Conservation (phyloP, 2,113 vertebrate genomes). For the Columba janthina region DNA sequence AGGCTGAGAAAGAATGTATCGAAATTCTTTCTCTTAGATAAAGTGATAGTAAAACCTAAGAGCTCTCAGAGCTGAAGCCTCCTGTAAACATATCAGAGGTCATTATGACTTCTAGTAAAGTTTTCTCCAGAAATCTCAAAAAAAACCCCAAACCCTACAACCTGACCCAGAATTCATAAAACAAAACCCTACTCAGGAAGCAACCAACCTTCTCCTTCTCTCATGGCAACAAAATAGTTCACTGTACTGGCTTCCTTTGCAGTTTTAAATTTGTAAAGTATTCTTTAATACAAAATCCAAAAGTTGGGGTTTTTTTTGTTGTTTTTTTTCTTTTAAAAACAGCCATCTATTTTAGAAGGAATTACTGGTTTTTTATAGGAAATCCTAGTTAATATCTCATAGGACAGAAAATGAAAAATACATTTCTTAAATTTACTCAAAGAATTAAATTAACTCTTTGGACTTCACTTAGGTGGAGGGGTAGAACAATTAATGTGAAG, state of each 20-base stretch:
- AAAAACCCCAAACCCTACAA: not conserved
- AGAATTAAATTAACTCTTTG: not conserved
- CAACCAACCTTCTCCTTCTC: not conserved
- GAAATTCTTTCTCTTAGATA: not conserved
- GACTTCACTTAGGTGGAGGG: not conserved
- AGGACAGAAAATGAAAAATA: not conserved
- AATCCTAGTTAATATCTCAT: not conserved
- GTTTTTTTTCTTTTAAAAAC: not conserved
- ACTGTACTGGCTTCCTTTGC: not conserved
- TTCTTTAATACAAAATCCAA: not conserved
- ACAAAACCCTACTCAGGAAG: not conserved
- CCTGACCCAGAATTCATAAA: not conserved
- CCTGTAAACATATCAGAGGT: not conserved
- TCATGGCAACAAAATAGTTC: not conserved
- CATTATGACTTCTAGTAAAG: not conserved
- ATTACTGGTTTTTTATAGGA: not conserved
- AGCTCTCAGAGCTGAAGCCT: not conserved
- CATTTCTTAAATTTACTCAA: not conserved
- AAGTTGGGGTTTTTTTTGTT: not conserved
- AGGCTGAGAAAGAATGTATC: not conserved
- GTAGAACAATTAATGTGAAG: not conserved
- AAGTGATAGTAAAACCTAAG: not conserved
- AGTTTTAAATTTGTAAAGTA: too few species aligned
- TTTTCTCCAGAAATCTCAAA: not conserved
- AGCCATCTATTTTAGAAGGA: not conserved